Percentiles rank a stretch among this genome's conserved stretches.
Evolutionary conservation across 2,888 invertebrate species (phyloP).

Genomic region (Dicyrtomina minuta): DNA sequence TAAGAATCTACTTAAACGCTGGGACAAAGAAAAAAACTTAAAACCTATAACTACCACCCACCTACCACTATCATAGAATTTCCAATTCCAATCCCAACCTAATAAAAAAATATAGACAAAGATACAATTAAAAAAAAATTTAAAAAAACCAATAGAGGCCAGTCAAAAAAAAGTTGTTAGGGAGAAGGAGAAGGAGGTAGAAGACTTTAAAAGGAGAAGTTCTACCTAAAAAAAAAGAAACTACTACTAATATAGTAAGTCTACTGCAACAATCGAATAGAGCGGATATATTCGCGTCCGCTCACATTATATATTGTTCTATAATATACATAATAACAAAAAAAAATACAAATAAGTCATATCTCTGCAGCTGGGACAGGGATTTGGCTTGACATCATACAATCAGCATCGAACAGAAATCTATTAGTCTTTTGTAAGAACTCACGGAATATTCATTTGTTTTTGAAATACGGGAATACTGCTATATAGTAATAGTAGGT

Average conservation of each 20-base stretch:
- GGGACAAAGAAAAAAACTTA: not conserved
- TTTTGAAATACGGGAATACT: not conserved
- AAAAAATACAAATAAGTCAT: slow-evolving; percentile 39
- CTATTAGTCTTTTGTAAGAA: slow-evolving; percentile 38
- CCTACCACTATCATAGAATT: no score
- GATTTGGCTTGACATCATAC: slow-evolving; percentile 44
- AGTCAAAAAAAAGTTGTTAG: slow-evolving; percentile 26
- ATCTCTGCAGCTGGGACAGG: slow-evolving; percentile 48
- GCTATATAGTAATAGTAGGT: not conserved
- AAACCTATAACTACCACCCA: not conserved
- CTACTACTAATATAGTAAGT: slow-evolving; percentile 30
- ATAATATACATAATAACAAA: slow-evolving; percentile 33
- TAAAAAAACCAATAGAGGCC: slow-evolving; percentile 15
- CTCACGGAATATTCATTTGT: slow-evolving; percentile 42
- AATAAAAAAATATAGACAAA: slow-evolving; percentile 6
- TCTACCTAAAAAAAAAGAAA: no score
- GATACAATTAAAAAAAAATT: slow-evolving; percentile 24
- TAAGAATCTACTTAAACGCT: not conserved
- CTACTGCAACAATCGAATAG: slow-evolving; percentile 38
- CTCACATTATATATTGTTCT: slow-evolving; percentile 35
- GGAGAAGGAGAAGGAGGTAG: slow-evolving; percentile 28
- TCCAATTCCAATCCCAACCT: no score
- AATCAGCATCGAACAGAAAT: slow-evolving; percentile 40
- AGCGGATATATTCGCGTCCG: slow-evolving; percentile 37
- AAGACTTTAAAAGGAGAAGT: slow-evolving; percentile 35